Base-by-base conservation (phyloP, 2,797 vertebrate species). In the Avahi laniger region DNA sequence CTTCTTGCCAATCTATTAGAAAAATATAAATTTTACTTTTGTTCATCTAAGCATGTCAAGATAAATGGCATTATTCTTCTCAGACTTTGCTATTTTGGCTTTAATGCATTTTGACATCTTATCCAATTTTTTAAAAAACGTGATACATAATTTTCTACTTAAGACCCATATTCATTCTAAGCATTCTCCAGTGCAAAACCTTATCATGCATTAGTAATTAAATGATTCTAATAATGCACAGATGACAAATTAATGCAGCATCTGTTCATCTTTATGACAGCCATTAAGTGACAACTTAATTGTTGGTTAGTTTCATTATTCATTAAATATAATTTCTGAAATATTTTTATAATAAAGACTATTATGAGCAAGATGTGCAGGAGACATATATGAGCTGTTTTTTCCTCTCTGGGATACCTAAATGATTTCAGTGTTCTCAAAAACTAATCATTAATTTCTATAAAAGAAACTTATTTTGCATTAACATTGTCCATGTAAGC, bases 261-360 rank as follows among this genome's bases (percentile, higher is more conserved):
- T 72, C 50, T 92, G 63, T 61, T 67, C 5, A 20, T 69, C 13
- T 96, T 97, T 89, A 91, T 83, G 46, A 22, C 11, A 92, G 30
- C 43, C 7, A 20, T 95, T 93, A 95, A 93, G 1, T 92, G 50
- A 96, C 12, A 93, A 48, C 57, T 22, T 87, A 33, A 95, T 95
- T 97, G 0, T 54, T 97, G 72, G 54, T 3, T 33, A 84, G 26
- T 87, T 88, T 54, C 10, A 46, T 86, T 91, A 76, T 33, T 61
- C 41, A 91, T 50, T 48, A 95, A 96, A 92, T 7, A 92, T 87
- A 84, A 54, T 96, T 90, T 97, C 4, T 43, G 28, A 48, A 79
- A 94, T 10, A 22, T 33, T 92, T 96, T 72, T 96, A 81, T 0
- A 86, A 14, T 61, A 84, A 96, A 9, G 8, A 35, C 20, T 28